These are phyloP conservation scores for Tribolium freemani DNA, from an alignment of 2,888 invertebrate species.

Conservation along the genomic window DNA sequence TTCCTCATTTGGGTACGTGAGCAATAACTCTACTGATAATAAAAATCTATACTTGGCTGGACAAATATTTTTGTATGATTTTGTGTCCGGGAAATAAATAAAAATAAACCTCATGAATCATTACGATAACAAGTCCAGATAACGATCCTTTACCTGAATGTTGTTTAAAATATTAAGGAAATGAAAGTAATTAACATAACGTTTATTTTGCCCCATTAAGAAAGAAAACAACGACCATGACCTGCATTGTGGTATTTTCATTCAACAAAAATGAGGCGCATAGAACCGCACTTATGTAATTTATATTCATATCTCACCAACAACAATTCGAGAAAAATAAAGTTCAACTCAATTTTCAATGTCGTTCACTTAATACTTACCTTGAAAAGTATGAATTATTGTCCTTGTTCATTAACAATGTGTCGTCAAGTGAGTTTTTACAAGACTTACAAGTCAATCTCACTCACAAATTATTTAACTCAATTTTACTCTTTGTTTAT, in stretches of 20 bases:
- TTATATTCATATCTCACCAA: no score
- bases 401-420: neutral
- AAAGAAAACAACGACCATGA: no score
- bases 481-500: no score
- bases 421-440: neutral
- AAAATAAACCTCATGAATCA: neutral
- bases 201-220: neutral
- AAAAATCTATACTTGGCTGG: no score
- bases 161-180: neutral
- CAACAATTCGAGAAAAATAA: no score
- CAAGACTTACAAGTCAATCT: neutral
- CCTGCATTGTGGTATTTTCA: no score
- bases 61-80: neutral
- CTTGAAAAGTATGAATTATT: neutral
- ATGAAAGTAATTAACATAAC: neutral
- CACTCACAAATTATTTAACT: neutral
- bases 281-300: no score
- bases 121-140: neutral
- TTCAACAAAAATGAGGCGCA: no score
- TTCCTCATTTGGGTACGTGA: no score
- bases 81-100: neutral
- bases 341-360: neutral
- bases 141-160: neutral
- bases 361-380: neutral
- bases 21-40: no score